phyloP scores from a whole-genome alignment of 1,140 invertebrate species.

The Zophobas atratus region DNA sequence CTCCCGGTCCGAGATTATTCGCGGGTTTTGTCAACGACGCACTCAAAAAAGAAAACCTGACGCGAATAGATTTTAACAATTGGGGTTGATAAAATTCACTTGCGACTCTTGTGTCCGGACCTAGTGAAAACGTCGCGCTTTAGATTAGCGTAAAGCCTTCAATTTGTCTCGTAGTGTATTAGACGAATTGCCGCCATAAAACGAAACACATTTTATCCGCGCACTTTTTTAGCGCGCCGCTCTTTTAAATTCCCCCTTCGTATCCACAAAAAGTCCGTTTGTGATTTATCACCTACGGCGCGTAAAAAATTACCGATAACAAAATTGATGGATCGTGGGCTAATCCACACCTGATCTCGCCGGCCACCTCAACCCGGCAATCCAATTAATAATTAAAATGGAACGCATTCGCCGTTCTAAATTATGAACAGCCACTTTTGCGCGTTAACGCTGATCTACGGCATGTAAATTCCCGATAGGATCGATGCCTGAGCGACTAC shows the following conservation, averaged over 20 bases:
- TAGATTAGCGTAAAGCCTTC: too few species aligned
- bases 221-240: background rate
- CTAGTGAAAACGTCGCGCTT: too few species aligned
- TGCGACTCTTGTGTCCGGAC: too few species aligned
- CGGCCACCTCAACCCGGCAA: background rate
- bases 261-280: background rate
- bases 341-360: background rate
- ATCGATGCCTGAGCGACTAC: background rate
- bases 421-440: slow-evolving; percentile 35
- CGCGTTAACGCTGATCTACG: background rate
- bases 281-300: background rate
- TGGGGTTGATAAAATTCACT: too few species aligned
- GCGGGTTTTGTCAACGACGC: too few species aligned
- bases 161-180: too few species aligned
- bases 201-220: background rate
- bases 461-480: slow-evolving; percentile 9
- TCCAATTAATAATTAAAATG: slow-evolving; percentile 16
- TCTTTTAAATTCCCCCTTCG: background rate
- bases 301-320: background rate
- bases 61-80: too few species aligned
- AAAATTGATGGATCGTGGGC: background rate
- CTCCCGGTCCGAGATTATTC: too few species aligned
- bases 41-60: too few species aligned
- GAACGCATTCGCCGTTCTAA: slow-evolving; percentile 7
- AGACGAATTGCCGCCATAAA: too few species aligned